These are phyloP conservation scores for Cybosia mesomella DNA, from an alignment of 2,888 invertebrate species.

Conservation along the genomic window DNA sequence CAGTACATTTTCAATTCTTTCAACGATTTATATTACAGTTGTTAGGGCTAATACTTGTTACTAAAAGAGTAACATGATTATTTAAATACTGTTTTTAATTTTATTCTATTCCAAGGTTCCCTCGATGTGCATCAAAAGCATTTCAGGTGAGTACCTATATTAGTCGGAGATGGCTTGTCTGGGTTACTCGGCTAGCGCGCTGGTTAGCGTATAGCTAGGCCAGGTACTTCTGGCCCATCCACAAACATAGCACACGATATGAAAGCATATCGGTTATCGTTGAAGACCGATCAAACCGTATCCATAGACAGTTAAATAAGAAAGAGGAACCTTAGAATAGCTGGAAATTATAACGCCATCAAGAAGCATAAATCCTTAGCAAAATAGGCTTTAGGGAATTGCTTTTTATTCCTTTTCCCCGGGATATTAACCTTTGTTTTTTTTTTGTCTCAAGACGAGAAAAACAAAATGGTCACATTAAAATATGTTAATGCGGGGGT, in stretches of 20 bases:
- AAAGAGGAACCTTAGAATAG: background rate
- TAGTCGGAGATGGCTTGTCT: too few relatives aligned
- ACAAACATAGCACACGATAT: background rate
- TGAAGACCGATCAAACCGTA: background rate
- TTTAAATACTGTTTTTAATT: too few relatives aligned
- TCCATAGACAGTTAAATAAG: background rate
- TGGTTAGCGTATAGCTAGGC: too few relatives aligned
- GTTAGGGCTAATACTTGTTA: too few relatives aligned
- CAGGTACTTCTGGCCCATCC: too few relatives aligned
- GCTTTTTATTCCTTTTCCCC: constrained; percentile 10
- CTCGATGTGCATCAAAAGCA: too few relatives aligned
- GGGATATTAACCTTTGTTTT: constrained; percentile 22
- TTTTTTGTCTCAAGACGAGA: constrained; percentile 25
- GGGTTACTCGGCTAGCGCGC: too few relatives aligned
- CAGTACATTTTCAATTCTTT: too few relatives aligned
- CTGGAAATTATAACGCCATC: background rate
- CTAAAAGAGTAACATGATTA: too few relatives aligned
- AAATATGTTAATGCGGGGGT: constrained; percentile 58
- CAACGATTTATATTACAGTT: too few relatives aligned
- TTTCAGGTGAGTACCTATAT: too few relatives aligned
- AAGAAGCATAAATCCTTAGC: constrained; percentile 1
- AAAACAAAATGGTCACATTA: constrained; percentile 57
- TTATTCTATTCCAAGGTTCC: too few relatives aligned
- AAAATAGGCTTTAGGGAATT: constrained; percentile 7
- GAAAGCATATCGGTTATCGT: background rate